Evolutionary conservation across 2,888 invertebrate species (phyloP), one percentile per base, ranked within the genome.

Genomic region (Pediacus dermestoides): DNA sequence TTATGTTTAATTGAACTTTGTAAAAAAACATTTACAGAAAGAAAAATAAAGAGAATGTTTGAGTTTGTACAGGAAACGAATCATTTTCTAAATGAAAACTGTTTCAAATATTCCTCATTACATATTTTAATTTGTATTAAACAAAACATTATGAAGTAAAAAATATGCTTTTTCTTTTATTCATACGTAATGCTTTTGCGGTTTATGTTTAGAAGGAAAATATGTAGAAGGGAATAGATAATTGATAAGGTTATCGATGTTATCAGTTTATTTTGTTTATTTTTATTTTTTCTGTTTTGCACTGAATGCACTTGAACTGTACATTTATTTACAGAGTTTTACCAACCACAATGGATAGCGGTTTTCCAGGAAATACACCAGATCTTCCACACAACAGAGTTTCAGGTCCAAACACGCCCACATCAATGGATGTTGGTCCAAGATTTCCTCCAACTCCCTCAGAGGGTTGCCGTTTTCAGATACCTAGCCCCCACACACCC

Each of bases 391-490:
- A 65, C 44, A 53, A 60, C 37, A 60, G 70, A 46, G 63, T 70
- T 30, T 70, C 70, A 28, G 75, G 74, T 18, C 73, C 76, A 23
- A 74, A 73, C 37, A 76, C 77, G 10, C 74, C 75, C 31, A 72
- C 74, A 26, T 72, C 74, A 9, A 65, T 72, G 51, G 71, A 72
- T 52, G 64, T 68, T 16, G 67, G 64, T 10, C 62, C 68, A 15
- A 58, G 70, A 31, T 71, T 70, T 58, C 70, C 71, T 49, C 64
- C 64, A 32, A 70, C 64, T 39, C 52, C 63, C 12, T 57, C 66
- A n/a, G 69, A 70, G 36, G 68, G 67, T 33, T 70, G 70, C 48
- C 61, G 72, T 48, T 75, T 74, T 61, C 72, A 73, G 47, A 70
- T 73, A 38, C 71, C 72, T 27, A 74, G 74, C 53, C 74, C 74